Percentiles rank a stretch among this genome's conserved stretches.
Conservation (phyloP, 2,113 vertebrate species). For the Pica pica region DNA sequence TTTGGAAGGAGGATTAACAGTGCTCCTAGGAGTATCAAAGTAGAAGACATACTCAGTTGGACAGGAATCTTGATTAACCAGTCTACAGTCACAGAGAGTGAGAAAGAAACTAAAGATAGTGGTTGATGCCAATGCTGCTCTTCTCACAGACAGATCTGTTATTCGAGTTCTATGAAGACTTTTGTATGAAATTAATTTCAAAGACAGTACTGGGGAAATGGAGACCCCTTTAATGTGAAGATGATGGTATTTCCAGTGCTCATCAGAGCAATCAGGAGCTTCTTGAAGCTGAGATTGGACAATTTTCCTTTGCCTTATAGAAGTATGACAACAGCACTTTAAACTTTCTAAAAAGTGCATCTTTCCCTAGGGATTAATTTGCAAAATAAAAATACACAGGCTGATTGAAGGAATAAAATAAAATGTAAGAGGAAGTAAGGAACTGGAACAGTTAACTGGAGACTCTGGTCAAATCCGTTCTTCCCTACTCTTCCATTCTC, state of each 20-base stretch:
- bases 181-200: not conserved
- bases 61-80: not conserved
- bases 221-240: not conserved
- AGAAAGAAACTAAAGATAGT: slow-evolving; percentile 16
- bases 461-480: not conserved
- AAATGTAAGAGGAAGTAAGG: not conserved
- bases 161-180: not conserved
- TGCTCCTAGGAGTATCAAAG: slow-evolving; percentile 3
- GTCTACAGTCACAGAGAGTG: not conserved
- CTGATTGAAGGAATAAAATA: not conserved
- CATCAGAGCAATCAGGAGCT: not conserved
- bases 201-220: not conserved
- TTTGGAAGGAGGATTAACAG: slow-evolving; percentile 27
- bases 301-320: not conserved
- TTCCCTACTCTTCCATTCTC: not conserved
- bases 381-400: not conserved
- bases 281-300: not conserved
- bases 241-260: not conserved
- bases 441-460: not conserved
- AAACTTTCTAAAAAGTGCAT: not conserved
- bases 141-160: not conserved
- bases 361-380: not conserved
- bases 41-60: not conserved
- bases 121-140: not conserved
- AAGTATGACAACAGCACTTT: not conserved